Base-by-base conservation (phyloP, 2,888 invertebrate genomes). In the Chymomyza amoena region DNA sequence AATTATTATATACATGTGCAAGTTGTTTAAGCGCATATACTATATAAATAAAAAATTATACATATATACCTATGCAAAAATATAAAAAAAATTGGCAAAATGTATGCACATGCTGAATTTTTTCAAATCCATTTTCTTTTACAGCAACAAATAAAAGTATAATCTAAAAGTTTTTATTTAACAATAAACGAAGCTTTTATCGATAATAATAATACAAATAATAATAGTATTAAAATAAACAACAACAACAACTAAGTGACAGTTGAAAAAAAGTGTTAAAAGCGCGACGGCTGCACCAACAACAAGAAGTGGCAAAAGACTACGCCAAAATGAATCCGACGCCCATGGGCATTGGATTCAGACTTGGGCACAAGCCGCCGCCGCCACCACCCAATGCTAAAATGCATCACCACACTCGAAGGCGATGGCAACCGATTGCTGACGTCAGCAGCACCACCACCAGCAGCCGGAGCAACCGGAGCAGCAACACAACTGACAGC, bases 301-400 rank as follows among this genome's bases (percentile, higher is more conserved):
- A 62, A 28, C n/a, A 20, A 7, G 16, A 68, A 79, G 71, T 79
- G 77, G 74, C 61, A 64, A 77, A 78, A 73, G 68, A 71, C 64
- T 67, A 67, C 70, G 66, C 75, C 76, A 87, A 80, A 80, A 91
- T 91, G 90, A 88, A 89, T 90, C 90, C 90, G 79, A 84, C 77
- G 89, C 90, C 90, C 78, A 78, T 87, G 85, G 90, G 89, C 87
- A 88, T 89, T 90, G 90, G 90, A 89, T 91, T 89, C 90, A 80
- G 78, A 67, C 72, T 75, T 81, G 87, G 87, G 78, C 87, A 79
- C 78, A 84, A 84, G 77, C 81, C 32, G 6, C 28, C 28, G 28
- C 28, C 28, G 32, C 32, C 32, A 32, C 32, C 80, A 64, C 77
- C 80, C 64, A 85, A 75, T 60, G 72, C 78, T 25, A 87, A 76